Conservation (phyloP, 2,113 vertebrate genomes). For the Bothrops jararaca region DNA sequence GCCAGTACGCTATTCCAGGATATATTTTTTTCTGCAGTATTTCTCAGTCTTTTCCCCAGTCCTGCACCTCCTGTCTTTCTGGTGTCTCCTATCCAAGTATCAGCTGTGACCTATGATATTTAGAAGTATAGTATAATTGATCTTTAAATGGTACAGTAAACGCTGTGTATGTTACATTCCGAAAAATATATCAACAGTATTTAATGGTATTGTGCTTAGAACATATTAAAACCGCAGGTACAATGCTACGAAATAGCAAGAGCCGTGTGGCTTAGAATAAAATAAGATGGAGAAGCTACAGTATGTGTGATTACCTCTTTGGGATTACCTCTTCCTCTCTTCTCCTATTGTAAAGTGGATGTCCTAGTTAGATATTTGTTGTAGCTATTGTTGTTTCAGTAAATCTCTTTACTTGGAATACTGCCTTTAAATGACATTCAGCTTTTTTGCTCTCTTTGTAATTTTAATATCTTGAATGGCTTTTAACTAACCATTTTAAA, state of each 20-base stretch:
- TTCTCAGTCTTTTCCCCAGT: background rate
- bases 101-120: background rate
- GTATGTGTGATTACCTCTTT: no score
- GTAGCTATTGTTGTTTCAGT: background rate
- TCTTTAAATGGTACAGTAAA: background rate
- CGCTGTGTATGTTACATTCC: background rate
- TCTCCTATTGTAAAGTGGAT: background rate
- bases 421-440: background rate
- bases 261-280: background rate
- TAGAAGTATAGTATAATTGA: background rate
- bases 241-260: background rate
- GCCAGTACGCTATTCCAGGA: background rate
- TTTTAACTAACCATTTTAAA: constrained; percentile 13
- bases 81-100: background rate
- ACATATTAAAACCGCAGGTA: background rate
- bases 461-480: background rate
- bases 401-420: background rate
- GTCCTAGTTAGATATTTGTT: background rate
- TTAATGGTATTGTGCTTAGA: background rate
- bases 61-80: background rate
- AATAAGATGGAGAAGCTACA: background rate
- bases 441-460: background rate
- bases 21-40: background rate
- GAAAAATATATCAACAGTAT: background rate
- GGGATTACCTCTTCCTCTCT: background rate